These are phyloP conservation scores for Bufo gargarizans DNA, from an alignment of 2,113 vertebrate genomes.

Conservation along the genomic window DNA sequence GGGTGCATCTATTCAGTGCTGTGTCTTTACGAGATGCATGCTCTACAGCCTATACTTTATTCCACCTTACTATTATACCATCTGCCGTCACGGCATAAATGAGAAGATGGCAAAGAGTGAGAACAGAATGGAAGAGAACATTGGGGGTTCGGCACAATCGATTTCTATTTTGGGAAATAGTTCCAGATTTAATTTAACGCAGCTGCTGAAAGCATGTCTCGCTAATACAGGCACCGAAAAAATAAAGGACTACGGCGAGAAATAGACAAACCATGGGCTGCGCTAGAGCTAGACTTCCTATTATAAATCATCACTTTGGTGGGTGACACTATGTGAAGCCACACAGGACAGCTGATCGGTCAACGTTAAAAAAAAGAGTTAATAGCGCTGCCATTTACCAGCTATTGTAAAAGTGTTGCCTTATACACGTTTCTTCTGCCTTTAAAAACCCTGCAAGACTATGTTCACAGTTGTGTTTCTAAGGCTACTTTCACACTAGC, in stretches of 20 bases:
- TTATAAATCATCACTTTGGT: background rate
- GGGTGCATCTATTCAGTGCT: background rate
- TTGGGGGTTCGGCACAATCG: background rate
- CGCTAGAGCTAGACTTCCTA: background rate
- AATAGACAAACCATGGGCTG: background rate
- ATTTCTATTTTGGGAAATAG: constrained; percentile 11
- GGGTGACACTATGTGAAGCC: background rate
- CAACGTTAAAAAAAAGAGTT: background rate
- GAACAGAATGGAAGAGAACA: background rate
- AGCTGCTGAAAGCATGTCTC: background rate
- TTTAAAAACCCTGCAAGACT: too few species aligned
- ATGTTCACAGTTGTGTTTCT: too few species aligned
- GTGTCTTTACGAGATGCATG: background rate
- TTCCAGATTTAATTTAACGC: background rate
- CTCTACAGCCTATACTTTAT: constrained; percentile 4
- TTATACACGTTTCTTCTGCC: too few species aligned
- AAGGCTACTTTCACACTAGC: too few species aligned
- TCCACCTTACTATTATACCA: constrained; percentile 28
- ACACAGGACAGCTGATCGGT: background rate
- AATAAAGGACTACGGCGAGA: background rate
- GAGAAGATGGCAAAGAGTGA: constrained; percentile 1
- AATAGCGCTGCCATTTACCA: background rate
- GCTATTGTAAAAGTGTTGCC: too few species aligned
- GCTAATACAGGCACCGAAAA: background rate
- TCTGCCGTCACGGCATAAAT: background rate